phyloP scores from a whole-genome alignment of 1,140 invertebrate genomes.

The Lycorma delicatula region DNA sequence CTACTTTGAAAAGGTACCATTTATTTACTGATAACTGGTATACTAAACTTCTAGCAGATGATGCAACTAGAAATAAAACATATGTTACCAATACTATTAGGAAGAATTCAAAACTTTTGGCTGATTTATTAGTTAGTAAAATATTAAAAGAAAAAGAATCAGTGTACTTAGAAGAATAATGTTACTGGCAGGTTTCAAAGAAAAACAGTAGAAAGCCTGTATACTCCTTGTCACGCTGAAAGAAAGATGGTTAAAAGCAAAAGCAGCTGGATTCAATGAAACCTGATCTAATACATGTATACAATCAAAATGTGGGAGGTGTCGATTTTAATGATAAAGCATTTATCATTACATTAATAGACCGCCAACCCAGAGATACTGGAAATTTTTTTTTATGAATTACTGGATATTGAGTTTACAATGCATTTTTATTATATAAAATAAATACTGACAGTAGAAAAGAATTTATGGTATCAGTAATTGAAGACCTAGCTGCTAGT shows the following conservation, averaged over 20 bases:
- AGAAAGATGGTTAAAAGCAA: conserved; percentile 2
- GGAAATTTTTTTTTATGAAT: background rate
- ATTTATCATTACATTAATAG: background rate
- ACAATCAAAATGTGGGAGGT: conserved; percentile 3
- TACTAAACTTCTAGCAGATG: conserved; percentile 1
- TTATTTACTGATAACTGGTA: conserved; percentile 9
- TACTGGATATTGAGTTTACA: background rate
- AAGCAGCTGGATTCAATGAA: background rate
- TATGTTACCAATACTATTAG: conserved; percentile 5
- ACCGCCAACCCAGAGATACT: background rate
- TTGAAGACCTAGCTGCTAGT: background rate
- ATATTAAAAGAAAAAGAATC: background rate
- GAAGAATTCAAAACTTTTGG: conserved; percentile 3
- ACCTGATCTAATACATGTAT: conserved; percentile 2
- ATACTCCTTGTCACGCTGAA: background rate
- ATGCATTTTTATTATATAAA: conserved; percentile 1
- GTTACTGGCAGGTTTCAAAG: background rate
- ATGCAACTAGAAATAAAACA: background rate
- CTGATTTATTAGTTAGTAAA: background rate
- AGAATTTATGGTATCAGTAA: background rate
- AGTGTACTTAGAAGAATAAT: background rate
- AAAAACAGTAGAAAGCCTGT: background rate
- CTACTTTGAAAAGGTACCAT: background rate
- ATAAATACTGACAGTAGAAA: conserved; percentile 4
- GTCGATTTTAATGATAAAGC: background rate